These are phyloP conservation scores for Aselliscus stoliczkanus DNA, from an alignment of 2,797 vertebrate genomes.

Conservation along the genomic window DNA sequence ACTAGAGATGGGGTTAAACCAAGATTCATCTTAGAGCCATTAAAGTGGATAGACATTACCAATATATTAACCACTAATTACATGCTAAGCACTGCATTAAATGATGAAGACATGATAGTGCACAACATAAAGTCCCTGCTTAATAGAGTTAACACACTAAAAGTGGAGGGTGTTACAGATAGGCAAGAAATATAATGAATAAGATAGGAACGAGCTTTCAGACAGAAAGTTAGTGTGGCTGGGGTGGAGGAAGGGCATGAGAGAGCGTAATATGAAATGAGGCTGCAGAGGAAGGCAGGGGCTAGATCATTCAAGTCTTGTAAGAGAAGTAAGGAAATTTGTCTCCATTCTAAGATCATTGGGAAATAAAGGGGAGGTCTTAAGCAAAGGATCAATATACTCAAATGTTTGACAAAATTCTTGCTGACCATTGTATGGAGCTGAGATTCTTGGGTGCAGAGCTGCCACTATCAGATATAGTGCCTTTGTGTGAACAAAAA, in stretches of 20 bases:
- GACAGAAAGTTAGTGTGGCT: neutral
- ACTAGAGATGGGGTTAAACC: neutral
- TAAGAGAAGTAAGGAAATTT: neutral
- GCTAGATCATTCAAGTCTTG: neutral
- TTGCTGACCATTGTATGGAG: neutral
- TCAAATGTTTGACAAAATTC: conserved; percentile 6
- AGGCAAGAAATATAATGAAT: conserved; percentile 13
- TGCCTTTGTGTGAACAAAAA: neutral
- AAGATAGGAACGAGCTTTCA: neutral
- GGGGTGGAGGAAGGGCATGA: neutral
- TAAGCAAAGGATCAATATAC: neutral
- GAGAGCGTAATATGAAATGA: neutral
- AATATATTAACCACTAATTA: neutral
- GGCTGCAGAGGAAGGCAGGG: neutral
- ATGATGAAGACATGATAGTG: neutral
- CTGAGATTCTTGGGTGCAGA: neutral
- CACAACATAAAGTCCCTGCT: neutral
- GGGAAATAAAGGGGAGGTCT: neutral
- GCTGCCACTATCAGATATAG: neutral
- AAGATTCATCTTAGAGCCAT: neutral
- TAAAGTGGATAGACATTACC: neutral
- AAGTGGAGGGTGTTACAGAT: neutral
- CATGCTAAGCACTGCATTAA: neutral
- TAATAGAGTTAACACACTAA: neutral
- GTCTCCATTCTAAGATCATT: neutral